A percentile compares a stretch with the other conserved stretches of the same genome.
Evolutionary conservation across 2,888 invertebrate genomes (phyloP).

Genomic region (Brachyopa scutellaris): DNA sequence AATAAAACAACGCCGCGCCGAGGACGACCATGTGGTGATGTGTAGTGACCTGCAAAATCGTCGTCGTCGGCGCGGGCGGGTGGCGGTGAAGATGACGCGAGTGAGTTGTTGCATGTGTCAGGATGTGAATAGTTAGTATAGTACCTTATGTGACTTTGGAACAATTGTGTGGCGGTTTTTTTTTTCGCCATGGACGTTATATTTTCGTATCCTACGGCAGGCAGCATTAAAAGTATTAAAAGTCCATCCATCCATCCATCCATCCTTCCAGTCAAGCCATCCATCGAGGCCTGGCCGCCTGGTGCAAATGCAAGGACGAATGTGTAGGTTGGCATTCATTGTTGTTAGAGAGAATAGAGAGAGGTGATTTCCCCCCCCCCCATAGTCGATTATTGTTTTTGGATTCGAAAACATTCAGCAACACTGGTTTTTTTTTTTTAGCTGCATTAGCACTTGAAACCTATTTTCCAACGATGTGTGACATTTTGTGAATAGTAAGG

Average conservation of each 20-base stretch:
- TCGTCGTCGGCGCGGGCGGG: background rate
- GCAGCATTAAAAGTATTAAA: no score
- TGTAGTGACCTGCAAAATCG: conserved; percentile 71
- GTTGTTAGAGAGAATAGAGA: conserved; percentile 9
- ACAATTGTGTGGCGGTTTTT: conserved; percentile 43
- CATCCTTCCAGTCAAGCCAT: conserved; percentile 26
- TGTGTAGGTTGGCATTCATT: conserved; percentile 45
- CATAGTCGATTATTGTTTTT: conserved; percentile 58
- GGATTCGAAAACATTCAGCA: conserved; percentile 44
- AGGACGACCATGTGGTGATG: conserved; percentile 63
- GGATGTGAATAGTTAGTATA: conserved; percentile 14
- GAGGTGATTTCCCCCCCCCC: background rate
- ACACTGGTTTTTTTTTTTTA: conserved; percentile 15
- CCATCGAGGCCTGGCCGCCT: no score
- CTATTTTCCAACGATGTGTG: conserved; percentile 68
- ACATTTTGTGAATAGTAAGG: conserved; percentile 63
- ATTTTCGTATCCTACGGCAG: conserved; percentile 55
- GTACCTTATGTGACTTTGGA: conserved; percentile 58
- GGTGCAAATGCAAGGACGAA: conserved; percentile 49
- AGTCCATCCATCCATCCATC: conserved; percentile 56
- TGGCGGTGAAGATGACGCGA: background rate
- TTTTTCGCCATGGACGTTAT: conserved; percentile 35
- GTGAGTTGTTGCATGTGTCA: conserved; percentile 54
- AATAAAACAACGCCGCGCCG: no score
- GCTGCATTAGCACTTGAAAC: conserved; percentile 69